Conservation (phyloP, 2,888 invertebrate species). For the Ophion costatus region DNA sequence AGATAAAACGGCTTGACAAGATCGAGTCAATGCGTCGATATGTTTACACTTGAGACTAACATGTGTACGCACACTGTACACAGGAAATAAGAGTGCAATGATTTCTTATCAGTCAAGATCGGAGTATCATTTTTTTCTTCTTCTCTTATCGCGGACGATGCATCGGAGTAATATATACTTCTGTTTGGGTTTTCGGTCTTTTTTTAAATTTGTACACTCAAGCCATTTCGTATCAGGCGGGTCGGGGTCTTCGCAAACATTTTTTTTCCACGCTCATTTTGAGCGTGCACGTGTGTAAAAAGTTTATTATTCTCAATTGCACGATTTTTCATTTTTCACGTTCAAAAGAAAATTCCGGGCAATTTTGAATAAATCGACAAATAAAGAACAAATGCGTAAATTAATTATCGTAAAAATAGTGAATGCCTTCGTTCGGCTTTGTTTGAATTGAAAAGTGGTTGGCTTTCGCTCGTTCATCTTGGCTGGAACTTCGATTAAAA, state of each 20-base stretch:
- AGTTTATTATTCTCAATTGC: too few species aligned
- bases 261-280: too few species aligned
- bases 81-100: conserved; percentile 35
- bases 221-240: background rate
- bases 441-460: too few species aligned
- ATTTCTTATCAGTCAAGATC: conserved; percentile 24
- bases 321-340: background rate
- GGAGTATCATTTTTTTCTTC: conserved; percentile 3
- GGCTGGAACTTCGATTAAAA: too few species aligned
- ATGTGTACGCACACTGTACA: background rate
- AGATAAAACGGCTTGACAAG: conserved; percentile 47
- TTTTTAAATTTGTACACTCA: conserved; percentile 1
- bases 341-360: too few species aligned
- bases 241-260: too few species aligned
- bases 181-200: background rate
- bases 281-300: too few species aligned
- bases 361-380: too few species aligned
- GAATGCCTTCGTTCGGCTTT: too few species aligned
- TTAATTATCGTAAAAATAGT: too few species aligned
- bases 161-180: conserved; percentile 4
- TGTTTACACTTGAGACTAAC: background rate
- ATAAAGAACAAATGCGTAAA: too few species aligned
- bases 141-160: background rate
- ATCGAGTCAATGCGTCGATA: conserved; percentile 43
- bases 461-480: too few species aligned